These are phyloP conservation scores for Agonum fuliginosum DNA, from an alignment of 2,888 invertebrate genomes.

Conservation along the genomic window DNA sequence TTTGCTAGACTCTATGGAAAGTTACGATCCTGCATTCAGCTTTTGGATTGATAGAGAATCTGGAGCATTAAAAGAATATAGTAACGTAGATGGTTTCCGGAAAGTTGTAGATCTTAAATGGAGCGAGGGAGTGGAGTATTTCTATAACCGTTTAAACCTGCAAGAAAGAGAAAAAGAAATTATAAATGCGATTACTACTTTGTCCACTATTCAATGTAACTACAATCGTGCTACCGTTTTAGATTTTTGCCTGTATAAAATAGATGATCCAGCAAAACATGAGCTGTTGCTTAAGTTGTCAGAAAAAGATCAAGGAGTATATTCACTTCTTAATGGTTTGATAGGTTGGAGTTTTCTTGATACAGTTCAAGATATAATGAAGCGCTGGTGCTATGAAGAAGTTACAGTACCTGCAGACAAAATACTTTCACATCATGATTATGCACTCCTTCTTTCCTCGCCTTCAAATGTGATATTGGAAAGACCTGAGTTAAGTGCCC, in stretches of 20 bases:
- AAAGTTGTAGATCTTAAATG: constrained; percentile 58
- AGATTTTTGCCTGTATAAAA: constrained; percentile 47
- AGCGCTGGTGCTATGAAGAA: constrained; percentile 52
- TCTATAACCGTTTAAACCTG: constrained; percentile 49
- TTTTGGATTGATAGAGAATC: constrained; percentile 61
- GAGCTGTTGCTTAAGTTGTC: constrained; percentile 52
- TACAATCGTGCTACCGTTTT: constrained; percentile 55
- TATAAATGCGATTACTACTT: constrained; percentile 16
- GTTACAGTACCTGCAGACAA: constrained; percentile 50
- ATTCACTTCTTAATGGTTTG: constrained; percentile 47
- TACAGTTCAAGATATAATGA: constrained; percentile 58
- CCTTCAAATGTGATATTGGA: constrained; percentile 56
- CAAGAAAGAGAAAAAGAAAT: constrained; percentile 47
- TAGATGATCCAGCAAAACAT: constrained; percentile 34
- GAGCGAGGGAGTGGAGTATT: constrained; percentile 60
- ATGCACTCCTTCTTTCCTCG: constrained; percentile 52
- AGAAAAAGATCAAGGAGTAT: constrained; percentile 48
- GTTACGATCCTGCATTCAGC: constrained; percentile 50
- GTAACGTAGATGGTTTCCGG: constrained; percentile 58
- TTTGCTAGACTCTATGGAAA: constrained; percentile 36
- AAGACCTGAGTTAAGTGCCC: constrained; percentile 53
- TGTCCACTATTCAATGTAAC: constrained; percentile 41
- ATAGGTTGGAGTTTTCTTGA: constrained; percentile 54
- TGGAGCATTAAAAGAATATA: constrained; percentile 57
- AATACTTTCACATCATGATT: constrained; percentile 55